Percentiles rank a stretch among this genome's conserved stretches.
phyloP scores from a whole-genome alignment of 1,140 invertebrate genomes.

The Venustaconcha ellipsiformis region DNA sequence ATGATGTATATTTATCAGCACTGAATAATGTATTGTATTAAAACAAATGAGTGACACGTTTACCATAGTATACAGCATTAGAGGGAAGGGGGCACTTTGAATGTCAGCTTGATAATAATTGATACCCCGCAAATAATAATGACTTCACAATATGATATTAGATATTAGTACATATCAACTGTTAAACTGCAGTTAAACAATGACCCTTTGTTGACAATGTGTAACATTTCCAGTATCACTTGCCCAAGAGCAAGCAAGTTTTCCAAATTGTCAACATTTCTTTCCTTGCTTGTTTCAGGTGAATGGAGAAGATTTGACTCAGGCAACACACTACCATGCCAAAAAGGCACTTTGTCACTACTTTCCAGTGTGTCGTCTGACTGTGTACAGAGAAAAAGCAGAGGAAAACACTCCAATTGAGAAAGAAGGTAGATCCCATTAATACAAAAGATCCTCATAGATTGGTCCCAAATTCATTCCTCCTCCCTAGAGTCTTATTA shows the following conservation, averaged over 20 bases:
- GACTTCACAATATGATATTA: too few relatives aligned
- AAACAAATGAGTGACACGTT: too few relatives aligned
- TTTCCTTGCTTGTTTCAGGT: slow-evolving; percentile 44
- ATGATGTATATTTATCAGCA: too few relatives aligned
- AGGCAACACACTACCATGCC: slow-evolving; percentile 63
- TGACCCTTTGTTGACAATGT: neutral
- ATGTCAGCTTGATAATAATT: too few relatives aligned
- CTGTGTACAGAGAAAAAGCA: slow-evolving; percentile 66
- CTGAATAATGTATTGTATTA: too few relatives aligned
- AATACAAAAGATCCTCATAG: neutral
- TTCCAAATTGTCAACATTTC: neutral
- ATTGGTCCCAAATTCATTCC: too few relatives aligned
- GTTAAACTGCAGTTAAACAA: neutral
- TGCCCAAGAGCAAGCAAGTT: neutral
- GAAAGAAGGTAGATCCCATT: slow-evolving; percentile 61
- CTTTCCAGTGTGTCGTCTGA: slow-evolving; percentile 62
- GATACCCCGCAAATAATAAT: too few relatives aligned
- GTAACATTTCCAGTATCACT: neutral
- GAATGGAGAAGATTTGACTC: slow-evolving; percentile 67
- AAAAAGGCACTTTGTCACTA: slow-evolving; percentile 56
- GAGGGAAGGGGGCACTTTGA: too few relatives aligned
- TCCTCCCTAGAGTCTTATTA: too few relatives aligned
- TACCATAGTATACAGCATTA: too few relatives aligned
- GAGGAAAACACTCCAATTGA: slow-evolving; percentile 64
- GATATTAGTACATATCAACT: neutral